A percentile compares a stretch with the other conserved stretches of the same genome.
phyloP scores from a whole-genome alignment of 2,797 vertebrate genomes.

The Oreortyx pictus region DNA sequence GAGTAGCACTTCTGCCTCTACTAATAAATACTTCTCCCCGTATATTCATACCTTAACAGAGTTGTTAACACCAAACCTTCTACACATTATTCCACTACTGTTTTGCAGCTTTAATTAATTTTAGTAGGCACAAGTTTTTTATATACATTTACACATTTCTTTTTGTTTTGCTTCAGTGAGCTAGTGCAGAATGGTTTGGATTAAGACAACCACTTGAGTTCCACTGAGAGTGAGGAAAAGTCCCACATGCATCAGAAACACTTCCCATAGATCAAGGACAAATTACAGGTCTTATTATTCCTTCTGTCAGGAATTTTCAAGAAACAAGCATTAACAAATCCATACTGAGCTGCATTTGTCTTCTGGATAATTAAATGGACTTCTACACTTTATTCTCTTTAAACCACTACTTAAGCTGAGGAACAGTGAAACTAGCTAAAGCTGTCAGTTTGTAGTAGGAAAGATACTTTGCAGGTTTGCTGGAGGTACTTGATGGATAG shows the following conservation, averaged over 20 bases:
- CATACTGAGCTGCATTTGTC: background rate
- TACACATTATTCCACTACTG: background rate
- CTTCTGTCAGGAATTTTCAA: background rate
- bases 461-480: background rate
- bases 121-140: background rate
- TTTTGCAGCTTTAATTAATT: background rate
- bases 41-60: background rate
- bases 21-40: background rate
- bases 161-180: background rate
- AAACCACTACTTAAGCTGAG: background rate
- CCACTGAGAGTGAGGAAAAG: background rate
- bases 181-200: background rate
- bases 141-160: background rate
- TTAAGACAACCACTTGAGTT: background rate
- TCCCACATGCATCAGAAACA: background rate
- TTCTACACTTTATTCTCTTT: background rate
- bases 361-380: slow-evolving; percentile 5
- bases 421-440: background rate
- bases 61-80: background rate
- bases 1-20: background rate
- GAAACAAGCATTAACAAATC: background rate
- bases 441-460: background rate
- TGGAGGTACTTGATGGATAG: background rate
- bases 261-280: background rate
- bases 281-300: background rate